phyloP scores from a whole-genome alignment of 2,888 invertebrate species.

The Nomada flava region DNA sequence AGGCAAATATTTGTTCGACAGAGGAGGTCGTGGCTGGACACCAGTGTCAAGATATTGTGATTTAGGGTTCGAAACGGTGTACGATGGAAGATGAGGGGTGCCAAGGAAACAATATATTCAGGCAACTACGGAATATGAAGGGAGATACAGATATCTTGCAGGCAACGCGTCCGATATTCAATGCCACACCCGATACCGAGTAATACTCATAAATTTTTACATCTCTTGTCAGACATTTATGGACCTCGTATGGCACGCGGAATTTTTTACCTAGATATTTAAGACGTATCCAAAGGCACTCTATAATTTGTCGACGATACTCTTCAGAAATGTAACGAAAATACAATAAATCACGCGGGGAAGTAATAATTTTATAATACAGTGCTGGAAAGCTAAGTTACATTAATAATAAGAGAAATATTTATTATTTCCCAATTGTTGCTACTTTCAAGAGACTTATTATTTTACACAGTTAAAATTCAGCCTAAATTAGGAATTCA shows the following conservation, averaged over 20 bases:
- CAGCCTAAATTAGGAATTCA: too few species aligned
- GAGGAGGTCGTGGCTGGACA: slow-evolving; percentile 28
- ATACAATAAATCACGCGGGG: not conserved
- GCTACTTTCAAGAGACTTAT: too few species aligned
- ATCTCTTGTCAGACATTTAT: slow-evolving; percentile 52
- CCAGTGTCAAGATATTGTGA: slow-evolving; percentile 65
- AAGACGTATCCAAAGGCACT: not conserved
- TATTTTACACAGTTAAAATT: too few species aligned
- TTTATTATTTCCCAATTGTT: too few species aligned
- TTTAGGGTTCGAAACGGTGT: slow-evolving; percentile 54
- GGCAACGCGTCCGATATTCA: slow-evolving; percentile 66
- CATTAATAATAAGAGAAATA: too few species aligned
- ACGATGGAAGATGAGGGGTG: slow-evolving; percentile 7
- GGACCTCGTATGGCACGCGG: slow-evolving; percentile 1
- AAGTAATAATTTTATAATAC: not conserved
- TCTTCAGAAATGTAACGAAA: not conserved
- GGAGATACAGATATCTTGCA: slow-evolving; percentile 46
- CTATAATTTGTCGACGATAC: not conserved
- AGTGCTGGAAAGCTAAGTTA: too few species aligned
- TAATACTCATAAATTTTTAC: slow-evolving; percentile 71
- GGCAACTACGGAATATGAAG: slow-evolving; percentile 19
- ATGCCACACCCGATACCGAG: slow-evolving; percentile 63
- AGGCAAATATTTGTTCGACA: slow-evolving; percentile 14
- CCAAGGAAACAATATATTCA: slow-evolving; percentile 40
- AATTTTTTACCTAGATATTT: not conserved